Base-by-base conservation (phyloP, 2,888 invertebrate genomes). In the Chrysotoxum bicinctum region DNA sequence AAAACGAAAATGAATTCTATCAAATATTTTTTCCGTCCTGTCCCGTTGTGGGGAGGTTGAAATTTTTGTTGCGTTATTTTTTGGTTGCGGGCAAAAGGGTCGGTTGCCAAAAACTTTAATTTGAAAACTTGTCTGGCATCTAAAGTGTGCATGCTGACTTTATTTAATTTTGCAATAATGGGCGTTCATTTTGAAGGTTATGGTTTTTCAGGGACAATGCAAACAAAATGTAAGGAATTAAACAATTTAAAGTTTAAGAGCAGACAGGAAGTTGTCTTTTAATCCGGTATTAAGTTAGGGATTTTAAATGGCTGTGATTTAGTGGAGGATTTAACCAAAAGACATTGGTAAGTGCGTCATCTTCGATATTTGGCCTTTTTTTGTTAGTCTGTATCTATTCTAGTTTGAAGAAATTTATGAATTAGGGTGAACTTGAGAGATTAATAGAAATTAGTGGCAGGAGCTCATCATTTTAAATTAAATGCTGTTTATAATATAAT, bases 101-200 rank as follows among this genome's bases (percentile, higher is more conserved):
- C 32, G 45, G 52, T 14, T 73, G 72, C 30, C 50, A 73, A 72
- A 43, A 81, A 78, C 70, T 69, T 80, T 48, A 69, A 78, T 70
- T 72, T 58, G 64, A 72, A 76, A 66, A 76, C 56, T 70, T 56
- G 32, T 81, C 70, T 50, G 66, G 32, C 40, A 50, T 56, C 26
- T 40, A 50, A 43, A 40, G 48, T 64, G 48, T 56, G 26, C 45
- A 48, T 50, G 58, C 50, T 52, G 69, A 60, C 40, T 62, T 70
- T 43, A 54, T 77, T 64, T 54, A 60, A 60, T 52, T 40, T 50
- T 14, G 16, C 26, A 45, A 64, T 45, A 54, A 64, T 62, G n/a
- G 54, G 14, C 43, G 37, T 62, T 37, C 62, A 43, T 62, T 60
- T 45, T 77, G 45, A 62, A 43, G 16, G 52, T 60, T 40, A 69